Evolutionary conservation across 2,888 invertebrate genomes (phyloP), one percentile per base, ranked within the genome.

Genomic region (Hypomecis atomaria): DNA sequence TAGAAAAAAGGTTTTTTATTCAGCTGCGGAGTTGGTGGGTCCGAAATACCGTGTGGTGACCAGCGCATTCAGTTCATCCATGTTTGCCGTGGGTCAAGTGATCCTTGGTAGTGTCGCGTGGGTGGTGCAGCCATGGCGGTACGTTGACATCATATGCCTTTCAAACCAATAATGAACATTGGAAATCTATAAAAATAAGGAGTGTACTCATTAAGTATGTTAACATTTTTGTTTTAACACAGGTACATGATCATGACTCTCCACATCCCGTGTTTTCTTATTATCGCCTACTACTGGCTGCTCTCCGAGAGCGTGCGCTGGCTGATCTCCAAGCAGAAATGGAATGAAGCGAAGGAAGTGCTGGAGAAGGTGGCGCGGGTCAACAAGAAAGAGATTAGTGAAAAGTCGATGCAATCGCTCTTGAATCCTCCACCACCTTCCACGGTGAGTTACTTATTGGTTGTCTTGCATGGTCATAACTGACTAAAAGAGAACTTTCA

Each of bases 21-120:
- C 79, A 96, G 96, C 94, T 53, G 93, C 97, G 63, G 97, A 97
- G 83, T 86, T 96, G 71, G 96, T 97, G 4, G 96, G 96, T 0
- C 96, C 96, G 0, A 94, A 94, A 56, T 94, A 94, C 64, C 93
- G 97, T 43, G 96, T 96, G 0, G 76, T 96, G 11, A 95, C 95
- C 1, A 95, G 96, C 61, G 95, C 96, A 2, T 87, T 95, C 9
- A 93, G 95, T 7, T 94, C 95, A 3, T 94, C 95, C 7, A 95
- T 96, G 86, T 97, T 96, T 73, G 95, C 96, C 0, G 74, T 95
- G 6, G 97, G 97, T 0, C 96, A 96, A 85, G 93, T 96, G 34
- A 71, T 95, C 0, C 85, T 96, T 4, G 96, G 96, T 0, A 78
- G 93, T 33, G 86, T 95, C 0, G 96, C 97, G 0, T 96, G 95